A percentile compares a stretch with the other conserved stretches of the same genome.
Conservation (phyloP, 2,113 vertebrate genomes). For the Heterocephalus glaber region DNA sequence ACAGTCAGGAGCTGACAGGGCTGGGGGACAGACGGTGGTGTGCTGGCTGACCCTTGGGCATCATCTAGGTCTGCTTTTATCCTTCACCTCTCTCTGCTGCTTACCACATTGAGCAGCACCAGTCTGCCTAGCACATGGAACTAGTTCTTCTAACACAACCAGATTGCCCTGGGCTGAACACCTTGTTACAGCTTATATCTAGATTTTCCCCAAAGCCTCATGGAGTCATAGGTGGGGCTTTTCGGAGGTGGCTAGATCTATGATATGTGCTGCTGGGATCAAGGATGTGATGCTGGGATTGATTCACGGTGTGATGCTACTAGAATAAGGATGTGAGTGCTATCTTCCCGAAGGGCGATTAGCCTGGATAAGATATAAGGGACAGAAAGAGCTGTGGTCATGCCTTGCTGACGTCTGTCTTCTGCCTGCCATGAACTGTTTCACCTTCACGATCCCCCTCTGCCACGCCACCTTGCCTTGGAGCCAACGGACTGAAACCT, state of each 20-base stretch:
- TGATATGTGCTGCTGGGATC: background rate
- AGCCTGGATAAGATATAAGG: background rate
- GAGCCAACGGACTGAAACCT: background rate
- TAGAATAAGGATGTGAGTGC: background rate
- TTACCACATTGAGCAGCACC: background rate
- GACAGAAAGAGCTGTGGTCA: background rate
- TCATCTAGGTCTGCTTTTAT: background rate
- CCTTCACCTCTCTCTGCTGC: background rate
- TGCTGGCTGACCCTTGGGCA: background rate
- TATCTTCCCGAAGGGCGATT: background rate
- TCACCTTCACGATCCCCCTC: background rate
- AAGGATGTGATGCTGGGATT: background rate
- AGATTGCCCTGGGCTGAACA: background rate
- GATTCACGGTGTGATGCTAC: background rate
- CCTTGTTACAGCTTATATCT: background rate
- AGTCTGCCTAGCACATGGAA: background rate
- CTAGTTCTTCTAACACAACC: background rate
- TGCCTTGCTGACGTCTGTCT: background rate
- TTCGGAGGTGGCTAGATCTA: background rate
- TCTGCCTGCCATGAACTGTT: background rate
- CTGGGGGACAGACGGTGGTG: background rate
- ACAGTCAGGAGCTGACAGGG: background rate
- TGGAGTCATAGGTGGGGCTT: background rate
- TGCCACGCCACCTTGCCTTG: background rate
- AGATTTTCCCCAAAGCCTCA: background rate